phyloP scores from a whole-genome alignment of 2,797 vertebrate species.

The Anguilla obscura region DNA sequence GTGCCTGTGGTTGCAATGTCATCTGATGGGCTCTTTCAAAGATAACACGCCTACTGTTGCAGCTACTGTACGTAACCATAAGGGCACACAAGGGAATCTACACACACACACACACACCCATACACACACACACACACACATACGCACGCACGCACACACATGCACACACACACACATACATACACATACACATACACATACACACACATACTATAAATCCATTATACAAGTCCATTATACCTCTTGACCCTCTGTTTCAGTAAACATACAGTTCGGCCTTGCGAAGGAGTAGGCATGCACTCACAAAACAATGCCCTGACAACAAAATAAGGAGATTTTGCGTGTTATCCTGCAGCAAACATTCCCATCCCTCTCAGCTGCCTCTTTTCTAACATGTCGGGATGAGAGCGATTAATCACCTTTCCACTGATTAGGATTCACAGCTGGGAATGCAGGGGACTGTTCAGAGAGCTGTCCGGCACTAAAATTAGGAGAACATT shows the following conservation, averaged over 20 bases:
- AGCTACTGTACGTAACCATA: neutral
- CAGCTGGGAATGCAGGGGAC: constrained; percentile 62
- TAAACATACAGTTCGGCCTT: neutral
- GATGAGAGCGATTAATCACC: constrained; percentile 84
- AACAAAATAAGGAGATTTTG: neutral
- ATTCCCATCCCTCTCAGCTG: constrained; percentile 50
- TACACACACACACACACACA: neutral
- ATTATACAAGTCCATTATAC: neutral
- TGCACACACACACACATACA: neutral
- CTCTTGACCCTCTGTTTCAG: neutral
- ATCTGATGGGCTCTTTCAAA: neutral
- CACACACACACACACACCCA: neutral
- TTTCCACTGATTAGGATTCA: constrained; percentile 66
- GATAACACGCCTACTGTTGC: neutral
- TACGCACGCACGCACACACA: neutral
- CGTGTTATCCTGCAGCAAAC: neutral
- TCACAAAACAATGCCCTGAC: constrained; percentile 2
- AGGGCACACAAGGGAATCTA: neutral
- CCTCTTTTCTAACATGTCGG: constrained; percentile 59
- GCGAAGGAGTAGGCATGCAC: neutral
- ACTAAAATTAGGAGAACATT: constrained; percentile 77
- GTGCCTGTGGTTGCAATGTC: neutral
- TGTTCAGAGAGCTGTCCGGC: constrained; percentile 35
- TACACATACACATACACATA: neutral
- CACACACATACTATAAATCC: neutral